Conservation (phyloP, 1,140 invertebrate genomes). For the Ceratina japonica region DNA sequence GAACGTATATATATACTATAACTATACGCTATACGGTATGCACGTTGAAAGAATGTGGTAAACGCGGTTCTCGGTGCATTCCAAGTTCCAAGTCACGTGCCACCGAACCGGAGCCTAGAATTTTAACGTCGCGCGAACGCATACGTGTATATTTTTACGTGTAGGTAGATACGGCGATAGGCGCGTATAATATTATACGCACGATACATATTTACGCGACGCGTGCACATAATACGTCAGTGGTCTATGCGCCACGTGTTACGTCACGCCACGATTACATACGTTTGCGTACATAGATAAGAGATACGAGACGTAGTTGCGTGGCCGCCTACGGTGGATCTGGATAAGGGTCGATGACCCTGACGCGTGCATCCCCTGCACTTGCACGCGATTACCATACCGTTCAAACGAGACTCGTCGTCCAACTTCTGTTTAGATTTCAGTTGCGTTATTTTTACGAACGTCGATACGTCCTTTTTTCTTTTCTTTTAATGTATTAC, state of each 20-base stretch:
- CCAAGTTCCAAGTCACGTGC: slow-evolving; percentile 38
- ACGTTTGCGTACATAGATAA: no score
- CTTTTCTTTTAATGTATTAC: not conserved
- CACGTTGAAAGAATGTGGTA: slow-evolving; percentile 21
- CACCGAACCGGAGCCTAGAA: slow-evolving; percentile 36
- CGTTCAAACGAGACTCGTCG: no score
- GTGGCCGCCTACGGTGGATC: slow-evolving; percentile 18
- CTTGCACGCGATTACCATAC: no score
- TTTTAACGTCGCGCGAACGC: slow-evolving; percentile 52
- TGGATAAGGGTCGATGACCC: slow-evolving; percentile 71
- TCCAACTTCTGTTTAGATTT: no score
- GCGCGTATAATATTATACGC: no score
- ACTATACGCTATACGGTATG: no score
- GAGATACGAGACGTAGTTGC: not conserved
- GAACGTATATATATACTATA: no score
- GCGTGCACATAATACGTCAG: not conserved
- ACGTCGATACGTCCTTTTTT: not conserved
- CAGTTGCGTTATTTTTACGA: no score
- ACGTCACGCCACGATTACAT: not conserved
- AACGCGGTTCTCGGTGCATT: slow-evolving; percentile 36
- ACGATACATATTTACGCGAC: slow-evolving; percentile 31
- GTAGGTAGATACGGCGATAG: no score
- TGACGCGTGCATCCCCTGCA: slow-evolving; percentile 65
- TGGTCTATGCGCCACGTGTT: slow-evolving; percentile 10
- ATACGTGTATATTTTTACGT: not conserved